A percentile compares a stretch with the other conserved stretches of the same genome.
phyloP scores from a whole-genome alignment of 2,797 vertebrate species.

The Lutjanus argentimaculatus region DNA sequence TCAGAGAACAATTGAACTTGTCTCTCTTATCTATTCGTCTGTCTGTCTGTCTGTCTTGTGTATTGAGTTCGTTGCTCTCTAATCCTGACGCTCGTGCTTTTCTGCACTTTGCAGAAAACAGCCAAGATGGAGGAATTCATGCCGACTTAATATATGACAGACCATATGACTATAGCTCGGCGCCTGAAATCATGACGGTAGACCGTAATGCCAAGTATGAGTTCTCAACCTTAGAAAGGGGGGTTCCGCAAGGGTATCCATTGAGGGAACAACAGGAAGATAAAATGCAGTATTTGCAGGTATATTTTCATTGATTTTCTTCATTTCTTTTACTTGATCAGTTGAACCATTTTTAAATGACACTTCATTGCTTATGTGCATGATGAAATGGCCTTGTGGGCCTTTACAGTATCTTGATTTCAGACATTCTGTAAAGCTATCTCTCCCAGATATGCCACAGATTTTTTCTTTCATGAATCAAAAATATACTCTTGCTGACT shows the following conservation, averaged over 20 bases:
- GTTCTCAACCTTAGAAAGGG: slow-evolving; percentile 92
- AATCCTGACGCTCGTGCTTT: slow-evolving; percentile 89
- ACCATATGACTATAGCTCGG: slow-evolving; percentile 90
- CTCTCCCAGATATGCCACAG: slow-evolving; percentile 60
- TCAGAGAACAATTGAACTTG: slow-evolving; percentile 81
- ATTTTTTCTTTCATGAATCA: slow-evolving; percentile 58
- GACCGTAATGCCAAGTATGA: slow-evolving; percentile 93
- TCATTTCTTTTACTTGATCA: slow-evolving; percentile 82
- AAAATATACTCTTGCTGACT: slow-evolving; percentile 75
- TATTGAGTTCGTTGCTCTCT: slow-evolving; percentile 86
- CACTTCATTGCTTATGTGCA: slow-evolving; percentile 81
- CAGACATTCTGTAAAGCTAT: slow-evolving; percentile 70
- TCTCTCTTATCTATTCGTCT: slow-evolving; percentile 86
- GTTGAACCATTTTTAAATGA: slow-evolving; percentile 76
- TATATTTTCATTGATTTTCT: slow-evolving; percentile 90
- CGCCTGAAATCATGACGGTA: slow-evolving; percentile 90
- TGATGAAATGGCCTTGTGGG: slow-evolving; percentile 76
- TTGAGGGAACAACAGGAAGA: slow-evolving; percentile 91
- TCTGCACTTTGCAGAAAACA: slow-evolving; percentile 91
- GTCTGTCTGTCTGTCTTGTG: slow-evolving; percentile 88
- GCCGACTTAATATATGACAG: slow-evolving; percentile 91
- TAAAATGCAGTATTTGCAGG: slow-evolving; percentile 98
- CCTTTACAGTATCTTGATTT: slow-evolving; percentile 66
- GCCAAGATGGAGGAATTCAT: slow-evolving; percentile 91
- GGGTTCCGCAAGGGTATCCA: slow-evolving; percentile 89